Evolutionary conservation across 2,797 vertebrate species (phyloP).

Genomic region (Menidia menidia): DNA sequence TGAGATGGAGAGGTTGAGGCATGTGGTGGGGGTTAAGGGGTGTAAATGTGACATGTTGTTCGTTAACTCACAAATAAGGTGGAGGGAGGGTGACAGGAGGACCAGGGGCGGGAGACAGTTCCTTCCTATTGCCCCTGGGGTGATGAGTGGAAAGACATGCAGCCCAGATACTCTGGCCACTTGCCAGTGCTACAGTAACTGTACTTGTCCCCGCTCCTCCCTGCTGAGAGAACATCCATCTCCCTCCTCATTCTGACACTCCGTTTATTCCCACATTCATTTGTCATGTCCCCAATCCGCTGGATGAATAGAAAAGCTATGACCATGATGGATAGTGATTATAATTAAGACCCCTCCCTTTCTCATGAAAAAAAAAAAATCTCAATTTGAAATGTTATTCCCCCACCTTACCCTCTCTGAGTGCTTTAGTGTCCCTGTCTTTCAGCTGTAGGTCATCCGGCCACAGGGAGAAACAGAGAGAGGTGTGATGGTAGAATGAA

Average conservation of each 20-base stretch:
- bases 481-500: constrained; percentile 9
- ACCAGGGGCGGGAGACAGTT: constrained; percentile 70
- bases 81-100: constrained; percentile 70
- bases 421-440: constrained; percentile 59
- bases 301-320: constrained; percentile 90
- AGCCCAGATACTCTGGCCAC: constrained; percentile 83
- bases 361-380: constrained; percentile 70
- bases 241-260: constrained; percentile 87
- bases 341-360: constrained; percentile 84
- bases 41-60: constrained; percentile 80
- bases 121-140: constrained; percentile 49
- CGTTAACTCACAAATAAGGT: constrained; percentile 83
- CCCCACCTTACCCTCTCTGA: constrained; percentile 36
- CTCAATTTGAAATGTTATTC: constrained; percentile 76
- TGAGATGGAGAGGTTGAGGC: constrained; percentile 26
- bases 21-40: constrained; percentile 38
- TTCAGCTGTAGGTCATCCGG: constrained; percentile 82
- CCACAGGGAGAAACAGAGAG: constrained; percentile 40
- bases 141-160: constrained; percentile 54
- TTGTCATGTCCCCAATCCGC: constrained; percentile 94
- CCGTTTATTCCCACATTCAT: constrained; percentile 94
- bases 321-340: constrained; percentile 89
- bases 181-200: constrained; percentile 86
- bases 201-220: constrained; percentile 87
- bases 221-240: constrained; percentile 92